A percentile compares a stretch with the other conserved stretches of the same genome.
Conservation (phyloP, 1,140 invertebrate genomes). For the Octopus bimaculoides region DNA sequence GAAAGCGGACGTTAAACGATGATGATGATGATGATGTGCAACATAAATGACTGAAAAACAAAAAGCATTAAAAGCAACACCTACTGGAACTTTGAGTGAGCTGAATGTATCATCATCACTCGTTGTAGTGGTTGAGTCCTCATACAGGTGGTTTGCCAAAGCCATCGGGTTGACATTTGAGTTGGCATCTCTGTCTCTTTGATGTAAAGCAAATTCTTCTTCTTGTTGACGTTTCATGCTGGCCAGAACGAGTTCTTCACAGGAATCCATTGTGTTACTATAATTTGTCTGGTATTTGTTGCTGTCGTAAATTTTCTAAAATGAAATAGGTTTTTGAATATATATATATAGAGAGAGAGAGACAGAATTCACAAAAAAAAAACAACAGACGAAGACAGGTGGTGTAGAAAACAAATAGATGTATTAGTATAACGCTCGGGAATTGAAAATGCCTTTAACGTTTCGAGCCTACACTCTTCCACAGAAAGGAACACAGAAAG, state of each 20-base stretch:
- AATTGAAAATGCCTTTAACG: too few relatives aligned
- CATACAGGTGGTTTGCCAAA: constrained; percentile 26
- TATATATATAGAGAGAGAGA: too few relatives aligned
- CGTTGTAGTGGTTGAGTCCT: constrained; percentile 38
- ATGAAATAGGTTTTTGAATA: constrained; percentile 12
- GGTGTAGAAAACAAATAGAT: too few relatives aligned
- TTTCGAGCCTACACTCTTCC: too few relatives aligned
- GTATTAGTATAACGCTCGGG: too few relatives aligned
- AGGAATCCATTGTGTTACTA: constrained; percentile 38
- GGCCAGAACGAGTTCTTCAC: constrained; percentile 44
- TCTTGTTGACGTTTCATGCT: constrained; percentile 43
- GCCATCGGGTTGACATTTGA: constrained; percentile 5
- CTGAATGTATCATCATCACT: constrained; percentile 47
- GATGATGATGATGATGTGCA: too few relatives aligned
- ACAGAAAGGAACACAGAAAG: too few relatives aligned
- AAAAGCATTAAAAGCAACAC: constrained; percentile 9
- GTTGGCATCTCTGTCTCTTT: not conserved
- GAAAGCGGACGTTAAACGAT: too few relatives aligned
- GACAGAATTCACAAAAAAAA: too few relatives aligned
- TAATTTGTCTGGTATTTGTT: constrained; percentile 45
- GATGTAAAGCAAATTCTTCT: constrained; percentile 29
- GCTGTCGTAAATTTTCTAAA: constrained; percentile 40
- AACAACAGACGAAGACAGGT: too few relatives aligned
- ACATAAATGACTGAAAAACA: too few relatives aligned
- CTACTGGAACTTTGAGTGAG: constrained; percentile 46